A percentile compares a stretch with the other conserved stretches of the same genome.
Conservation (phyloP, 2,888 invertebrate genomes). For the Heteropelma amictum region DNA sequence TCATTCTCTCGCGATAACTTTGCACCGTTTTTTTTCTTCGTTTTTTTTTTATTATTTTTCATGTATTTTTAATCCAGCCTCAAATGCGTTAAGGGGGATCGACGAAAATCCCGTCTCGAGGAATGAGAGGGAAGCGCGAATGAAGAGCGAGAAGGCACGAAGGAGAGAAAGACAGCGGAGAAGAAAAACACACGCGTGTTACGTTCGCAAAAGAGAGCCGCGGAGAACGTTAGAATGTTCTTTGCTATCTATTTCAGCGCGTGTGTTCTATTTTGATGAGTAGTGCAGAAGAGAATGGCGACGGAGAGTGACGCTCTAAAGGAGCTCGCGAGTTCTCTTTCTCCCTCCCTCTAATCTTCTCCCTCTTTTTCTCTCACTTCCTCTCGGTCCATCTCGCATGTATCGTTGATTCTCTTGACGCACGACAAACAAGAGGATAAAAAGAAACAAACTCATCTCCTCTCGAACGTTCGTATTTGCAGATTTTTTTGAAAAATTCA, state of each 20-base stretch:
- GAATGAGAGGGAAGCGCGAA: too few relatives aligned
- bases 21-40: neutral
- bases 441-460: neutral
- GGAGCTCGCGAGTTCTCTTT: conserved; percentile 47
- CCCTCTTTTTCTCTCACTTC: conserved; percentile 35
- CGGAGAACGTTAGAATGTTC: conserved; percentile 52
- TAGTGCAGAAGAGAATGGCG: conserved; percentile 58
- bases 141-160: conserved; percentile 4
- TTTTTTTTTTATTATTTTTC: neutral
- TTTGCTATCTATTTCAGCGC: conserved; percentile 53
- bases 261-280: conserved; percentile 57
- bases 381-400: conserved; percentile 40
- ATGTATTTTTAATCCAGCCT: too few relatives aligned
- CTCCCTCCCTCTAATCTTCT: conserved; percentile 15
- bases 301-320: conserved; percentile 56
- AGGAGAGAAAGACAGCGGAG: neutral
- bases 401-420: conserved; percentile 38
- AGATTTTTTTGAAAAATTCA: neutral
- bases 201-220: conserved; percentile 44
- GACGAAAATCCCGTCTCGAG: too few relatives aligned
- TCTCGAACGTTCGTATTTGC: too few relatives aligned
- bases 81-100: too few relatives aligned
- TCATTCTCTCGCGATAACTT: neutral
- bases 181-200: conserved; percentile 29
- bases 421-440: conserved; percentile 14